phyloP scores from a whole-genome alignment of 2,888 invertebrate genomes.

The Julus scandinavius region DNA sequence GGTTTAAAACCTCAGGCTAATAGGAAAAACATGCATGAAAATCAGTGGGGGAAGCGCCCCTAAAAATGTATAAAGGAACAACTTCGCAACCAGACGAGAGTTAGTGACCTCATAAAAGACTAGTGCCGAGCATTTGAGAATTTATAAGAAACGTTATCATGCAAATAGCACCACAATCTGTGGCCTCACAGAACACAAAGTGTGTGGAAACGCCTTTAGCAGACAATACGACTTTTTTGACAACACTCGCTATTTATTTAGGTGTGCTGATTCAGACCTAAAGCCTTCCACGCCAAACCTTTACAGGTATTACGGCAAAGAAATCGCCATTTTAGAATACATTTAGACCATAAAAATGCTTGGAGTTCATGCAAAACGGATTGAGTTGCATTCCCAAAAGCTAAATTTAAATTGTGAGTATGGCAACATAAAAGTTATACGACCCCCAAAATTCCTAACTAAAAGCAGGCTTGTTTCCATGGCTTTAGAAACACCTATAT shows the following conservation, averaged over 20 bases:
- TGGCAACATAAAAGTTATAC: background rate
- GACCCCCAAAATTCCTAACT: no score
- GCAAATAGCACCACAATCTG: background rate
- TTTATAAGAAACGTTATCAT: background rate
- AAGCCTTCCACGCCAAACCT: background rate
- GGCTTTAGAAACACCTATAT: no score
- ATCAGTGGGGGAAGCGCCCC: background rate
- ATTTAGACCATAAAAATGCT: background rate
- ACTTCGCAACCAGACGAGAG: conserved; percentile 29
- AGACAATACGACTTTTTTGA: conserved; percentile 29
- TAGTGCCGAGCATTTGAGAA: background rate
- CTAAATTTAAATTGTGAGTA: background rate
- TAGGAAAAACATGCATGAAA: conserved; percentile 8
- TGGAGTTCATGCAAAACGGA: background rate
- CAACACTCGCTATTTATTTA: conserved; percentile 13
- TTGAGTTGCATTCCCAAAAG: background rate
- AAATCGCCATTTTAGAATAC: background rate
- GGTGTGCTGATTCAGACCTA: conserved; percentile 9
- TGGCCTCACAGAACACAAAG: background rate
- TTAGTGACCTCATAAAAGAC: conserved; percentile 21
- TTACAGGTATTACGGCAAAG: background rate
- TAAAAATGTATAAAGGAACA: background rate
- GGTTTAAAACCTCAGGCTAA: conserved; percentile 32
- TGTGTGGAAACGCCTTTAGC: conserved; percentile 4
- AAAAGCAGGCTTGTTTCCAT: no score